These are phyloP conservation scores for Catostomus latipinnis DNA, from an alignment of 2,797 vertebrate genomes.

Conservation along the genomic window DNA sequence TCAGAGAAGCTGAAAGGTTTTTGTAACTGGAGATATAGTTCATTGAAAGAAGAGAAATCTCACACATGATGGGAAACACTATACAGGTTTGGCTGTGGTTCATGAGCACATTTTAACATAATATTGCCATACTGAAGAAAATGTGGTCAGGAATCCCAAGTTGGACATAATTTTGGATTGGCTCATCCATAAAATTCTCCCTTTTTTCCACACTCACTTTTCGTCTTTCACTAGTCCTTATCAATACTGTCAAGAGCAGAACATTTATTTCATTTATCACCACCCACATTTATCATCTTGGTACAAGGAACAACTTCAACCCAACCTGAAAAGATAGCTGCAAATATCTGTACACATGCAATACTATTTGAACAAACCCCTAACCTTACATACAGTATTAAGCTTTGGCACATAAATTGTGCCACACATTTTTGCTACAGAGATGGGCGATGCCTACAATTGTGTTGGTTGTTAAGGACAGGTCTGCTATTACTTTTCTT, in stretches of 20 bases:
- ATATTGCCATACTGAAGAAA: conserved; percentile 40
- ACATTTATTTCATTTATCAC: conserved; percentile 2
- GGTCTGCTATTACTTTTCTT: too few relatives aligned
- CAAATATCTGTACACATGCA: conserved; percentile 2
- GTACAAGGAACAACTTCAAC: conserved; percentile 19
- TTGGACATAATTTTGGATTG: conserved; percentile 28
- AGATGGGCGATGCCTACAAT: too few relatives aligned
- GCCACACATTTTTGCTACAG: too few relatives aligned
- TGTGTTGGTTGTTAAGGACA: too few relatives aligned
- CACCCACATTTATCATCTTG: conserved; percentile 12
- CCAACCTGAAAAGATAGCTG: conserved; percentile 4
- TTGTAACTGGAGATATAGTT: conserved; percentile 33
- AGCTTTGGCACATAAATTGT: too few relatives aligned
- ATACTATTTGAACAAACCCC: too few relatives aligned
- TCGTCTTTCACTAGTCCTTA: conserved; percentile 31
- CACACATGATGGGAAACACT: conserved; percentile 38
- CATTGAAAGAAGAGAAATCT: conserved; percentile 42
- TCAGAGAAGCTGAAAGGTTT: conserved; percentile 1
- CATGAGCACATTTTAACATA: conserved; percentile 24
- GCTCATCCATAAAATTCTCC: conserved; percentile 4
- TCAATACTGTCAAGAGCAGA: conserved; percentile 40
- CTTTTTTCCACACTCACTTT: background rate
- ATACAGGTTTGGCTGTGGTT: conserved; percentile 17
- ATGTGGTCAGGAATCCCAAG: conserved; percentile 37
- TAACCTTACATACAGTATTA: too few relatives aligned